phyloP scores from a whole-genome alignment of 2,113 vertebrate species.

The Eurypyga helias region DNA sequence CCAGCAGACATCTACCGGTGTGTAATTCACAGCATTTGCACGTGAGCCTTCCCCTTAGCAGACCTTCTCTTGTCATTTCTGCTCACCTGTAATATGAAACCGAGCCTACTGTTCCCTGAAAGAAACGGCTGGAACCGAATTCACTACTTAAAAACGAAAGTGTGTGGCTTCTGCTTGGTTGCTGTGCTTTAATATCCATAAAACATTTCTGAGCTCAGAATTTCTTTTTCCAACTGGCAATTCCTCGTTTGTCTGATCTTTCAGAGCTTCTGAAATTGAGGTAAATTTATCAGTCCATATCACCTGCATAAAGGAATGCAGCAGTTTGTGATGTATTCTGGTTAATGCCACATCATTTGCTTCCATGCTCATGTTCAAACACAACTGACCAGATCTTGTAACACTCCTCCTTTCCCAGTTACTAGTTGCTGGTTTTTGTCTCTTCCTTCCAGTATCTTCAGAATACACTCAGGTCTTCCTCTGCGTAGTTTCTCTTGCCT shows the following conservation, averaged over 20 bases:
- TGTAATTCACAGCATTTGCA: not conserved
- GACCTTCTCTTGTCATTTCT: not conserved
- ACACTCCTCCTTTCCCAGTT: not conserved
- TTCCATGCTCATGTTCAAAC: not conserved
- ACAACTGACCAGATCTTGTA: not conserved
- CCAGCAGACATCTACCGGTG: conserved; percentile 95
- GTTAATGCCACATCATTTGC: not conserved
- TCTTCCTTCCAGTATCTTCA: not conserved
- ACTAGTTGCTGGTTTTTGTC: not conserved
- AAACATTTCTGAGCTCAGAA: not conserved
- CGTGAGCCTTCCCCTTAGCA: not conserved
- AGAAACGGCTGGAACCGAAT: not conserved
- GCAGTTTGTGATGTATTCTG: not conserved
- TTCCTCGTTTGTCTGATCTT: not conserved
- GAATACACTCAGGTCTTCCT: not conserved
- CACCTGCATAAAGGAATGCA: not conserved
- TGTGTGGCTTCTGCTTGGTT: not conserved
- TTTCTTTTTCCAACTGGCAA: not conserved
- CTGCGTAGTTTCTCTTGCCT: not conserved
- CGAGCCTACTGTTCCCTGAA: not conserved
- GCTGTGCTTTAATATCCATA: not conserved
- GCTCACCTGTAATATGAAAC: not conserved
- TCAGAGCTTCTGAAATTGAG: not conserved
- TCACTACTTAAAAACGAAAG: conserved; percentile 8
- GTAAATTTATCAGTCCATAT: not conserved